Evolutionary conservation across 2,113 vertebrate species (phyloP).

Genomic region (Castor canadensis): DNA sequence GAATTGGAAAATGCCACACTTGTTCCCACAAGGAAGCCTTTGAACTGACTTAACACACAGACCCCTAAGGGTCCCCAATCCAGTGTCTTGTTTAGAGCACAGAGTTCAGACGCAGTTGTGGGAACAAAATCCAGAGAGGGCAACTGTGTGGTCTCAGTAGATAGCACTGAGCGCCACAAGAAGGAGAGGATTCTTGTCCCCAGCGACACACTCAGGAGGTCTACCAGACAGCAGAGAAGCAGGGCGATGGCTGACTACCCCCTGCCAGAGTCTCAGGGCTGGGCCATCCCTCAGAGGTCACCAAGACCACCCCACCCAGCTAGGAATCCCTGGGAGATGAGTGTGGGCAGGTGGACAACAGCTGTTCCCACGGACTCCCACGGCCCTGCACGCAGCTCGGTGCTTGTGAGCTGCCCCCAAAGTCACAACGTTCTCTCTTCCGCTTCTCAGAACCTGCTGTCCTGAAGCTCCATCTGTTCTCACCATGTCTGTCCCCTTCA

Average conservation of each 20-base stretch:
- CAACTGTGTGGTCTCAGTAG: fast-evolving
- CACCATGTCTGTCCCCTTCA: fast-evolving
- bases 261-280: not conserved
- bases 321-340: not conserved
- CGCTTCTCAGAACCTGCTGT: not conserved
- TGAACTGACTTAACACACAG: fast-evolving
- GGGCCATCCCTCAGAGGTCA: fast-evolving
- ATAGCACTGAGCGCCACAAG: fast-evolving
- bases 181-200: fast-evolving
- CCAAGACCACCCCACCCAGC: fast-evolving
- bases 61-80: not conserved
- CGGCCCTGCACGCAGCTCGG: fast-evolving
- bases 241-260: fast-evolving
- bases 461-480: not conserved
- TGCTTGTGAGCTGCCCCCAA: not conserved
- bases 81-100: fast-evolving
- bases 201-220: fast-evolving
- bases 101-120: fast-evolving
- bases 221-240: fast-evolving
- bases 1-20: too few species aligned
- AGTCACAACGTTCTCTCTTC: not conserved
- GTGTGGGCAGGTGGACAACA: fast-evolving
- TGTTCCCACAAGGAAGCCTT: fast-evolving
- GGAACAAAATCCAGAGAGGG: fast-evolving
- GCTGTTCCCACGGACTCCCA: not conserved